phyloP scores from a whole-genome alignment of 2,797 vertebrate species.

The Microchirus variegatus region DNA sequence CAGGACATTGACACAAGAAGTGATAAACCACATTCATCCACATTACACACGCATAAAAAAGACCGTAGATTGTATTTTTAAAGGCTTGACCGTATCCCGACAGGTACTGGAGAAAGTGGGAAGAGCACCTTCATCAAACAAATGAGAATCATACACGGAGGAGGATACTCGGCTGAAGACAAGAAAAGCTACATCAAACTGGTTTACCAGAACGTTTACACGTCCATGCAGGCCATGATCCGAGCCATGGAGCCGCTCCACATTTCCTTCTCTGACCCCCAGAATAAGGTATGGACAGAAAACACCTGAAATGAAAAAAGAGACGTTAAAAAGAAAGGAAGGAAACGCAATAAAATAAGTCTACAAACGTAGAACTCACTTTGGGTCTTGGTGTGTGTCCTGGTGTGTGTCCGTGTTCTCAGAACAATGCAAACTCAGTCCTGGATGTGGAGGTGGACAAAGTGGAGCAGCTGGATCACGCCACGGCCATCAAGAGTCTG shows the following conservation, averaged over 20 bases:
- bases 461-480: constrained; percentile 73
- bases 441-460: constrained; percentile 87
- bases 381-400: background rate
- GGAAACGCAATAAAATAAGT: too few relatives aligned
- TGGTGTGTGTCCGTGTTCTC: constrained; percentile 9
- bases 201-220: constrained; percentile 88
- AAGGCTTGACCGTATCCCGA: background rate
- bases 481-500: constrained; percentile 79
- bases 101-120: constrained; percentile 92
- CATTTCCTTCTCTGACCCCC: constrained; percentile 76
- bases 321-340: too few relatives aligned
- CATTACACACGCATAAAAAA: background rate
- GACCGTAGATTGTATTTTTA: background rate
- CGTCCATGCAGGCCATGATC: constrained; percentile 88
- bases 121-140: constrained; percentile 96
- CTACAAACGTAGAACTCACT: too few relatives aligned
- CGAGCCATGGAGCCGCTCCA: constrained; percentile 83
- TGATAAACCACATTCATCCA: background rate
- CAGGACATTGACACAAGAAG: too few relatives aligned
- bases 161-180: constrained; percentile 90
- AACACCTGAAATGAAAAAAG: background rate
- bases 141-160: constrained; percentile 93
- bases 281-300: constrained; percentile 79
- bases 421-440: constrained; percentile 79
- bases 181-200: constrained; percentile 87